Evolutionary conservation across 2,113 vertebrate genomes (phyloP), one percentile per base, ranked within the genome.

Genomic region (Percina caprodes): DNA sequence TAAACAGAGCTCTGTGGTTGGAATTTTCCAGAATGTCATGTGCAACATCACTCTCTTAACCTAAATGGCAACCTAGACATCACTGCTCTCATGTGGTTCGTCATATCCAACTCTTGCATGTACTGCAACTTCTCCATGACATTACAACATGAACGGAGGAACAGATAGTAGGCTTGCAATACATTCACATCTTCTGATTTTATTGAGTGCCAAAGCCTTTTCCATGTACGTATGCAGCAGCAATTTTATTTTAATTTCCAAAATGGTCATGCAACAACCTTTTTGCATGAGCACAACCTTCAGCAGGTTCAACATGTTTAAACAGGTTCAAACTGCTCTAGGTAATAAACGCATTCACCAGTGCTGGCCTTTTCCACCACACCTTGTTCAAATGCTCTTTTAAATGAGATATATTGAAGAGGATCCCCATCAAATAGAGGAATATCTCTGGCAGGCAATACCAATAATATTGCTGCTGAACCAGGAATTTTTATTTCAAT

Each of bases 101-200:
- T 23, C 12, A 66, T 76, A 13, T 67, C 6, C 21, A 76, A 4
- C 9, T 77, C 74, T 18, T 23, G 13, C 63, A 77, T 67, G 4
- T 48, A 59, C 9, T 48, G 10, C 10, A 68, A 6, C 1, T 65
- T 60, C 7, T 42, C 18, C 69, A 72, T 71, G 0, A 30, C 60
- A 46, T 71, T 72, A 14, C 59, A 46, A 16, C 69, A 66, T 11
- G 14, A 39, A 51, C 23, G 9, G 3, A 72, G 13, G 4, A 33
- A 72, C 1, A 66, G 16, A 30, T 24, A 19, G 23, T 21, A 69
- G 5, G 26, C 42, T 7, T 62, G 45, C 0, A 74, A 4, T 8
- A 46, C 45, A 5, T 74, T 52, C 0, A 26, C 55, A 16, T 74
- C 63, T 11, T 74, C 63, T 3, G 33, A 30, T 13, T 62, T 69